A percentile compares a stretch with the other conserved stretches of the same genome.
These are phyloP conservation scores for Pterois miles DNA, from an alignment of 2,797 vertebrate species.

Conservation along the genomic window DNA sequence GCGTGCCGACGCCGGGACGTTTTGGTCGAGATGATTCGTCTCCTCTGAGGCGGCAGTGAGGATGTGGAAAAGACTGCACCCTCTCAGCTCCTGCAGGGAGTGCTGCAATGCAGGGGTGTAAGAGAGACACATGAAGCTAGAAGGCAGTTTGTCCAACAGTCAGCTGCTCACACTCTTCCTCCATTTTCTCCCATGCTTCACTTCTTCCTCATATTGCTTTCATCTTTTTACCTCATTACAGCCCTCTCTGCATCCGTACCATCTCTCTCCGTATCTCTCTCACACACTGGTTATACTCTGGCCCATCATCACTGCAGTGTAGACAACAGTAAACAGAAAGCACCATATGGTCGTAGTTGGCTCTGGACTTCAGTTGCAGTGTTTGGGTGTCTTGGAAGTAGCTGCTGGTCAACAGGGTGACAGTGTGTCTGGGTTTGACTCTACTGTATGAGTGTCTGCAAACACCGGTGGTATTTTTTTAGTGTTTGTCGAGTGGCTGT, in stretches of 20 bases:
- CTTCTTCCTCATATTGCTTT: slow-evolving; percentile 22
- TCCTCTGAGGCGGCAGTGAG: slow-evolving; percentile 63
- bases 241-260: neutral
- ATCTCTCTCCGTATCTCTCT: neutral
- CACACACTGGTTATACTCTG: slow-evolving; percentile 8
- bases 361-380: slow-evolving; percentile 26
- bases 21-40: slow-evolving; percentile 61
- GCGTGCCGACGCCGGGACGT: slow-evolving; percentile 23
- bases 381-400: slow-evolving; percentile 25
- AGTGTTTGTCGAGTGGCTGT: neutral
- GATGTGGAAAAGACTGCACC: slow-evolving; percentile 74
- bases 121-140: slow-evolving; percentile 70
- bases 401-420: slow-evolving; percentile 33
- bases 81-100: slow-evolving; percentile 76
- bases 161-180: slow-evolving; percentile 43
- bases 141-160: slow-evolving; percentile 56
- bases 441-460: neutral
- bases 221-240: neutral
- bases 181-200: slow-evolving; percentile 1
- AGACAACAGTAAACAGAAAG: slow-evolving; percentile 43
- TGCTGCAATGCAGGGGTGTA: slow-evolving; percentile 88
- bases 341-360: slow-evolving; percentile 50
- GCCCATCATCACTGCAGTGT: slow-evolving; percentile 42
- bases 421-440: neutral
- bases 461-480: neutral